Conservation (phyloP, 2,113 vertebrate species). For the Entosphenus tridentatus region DNA sequence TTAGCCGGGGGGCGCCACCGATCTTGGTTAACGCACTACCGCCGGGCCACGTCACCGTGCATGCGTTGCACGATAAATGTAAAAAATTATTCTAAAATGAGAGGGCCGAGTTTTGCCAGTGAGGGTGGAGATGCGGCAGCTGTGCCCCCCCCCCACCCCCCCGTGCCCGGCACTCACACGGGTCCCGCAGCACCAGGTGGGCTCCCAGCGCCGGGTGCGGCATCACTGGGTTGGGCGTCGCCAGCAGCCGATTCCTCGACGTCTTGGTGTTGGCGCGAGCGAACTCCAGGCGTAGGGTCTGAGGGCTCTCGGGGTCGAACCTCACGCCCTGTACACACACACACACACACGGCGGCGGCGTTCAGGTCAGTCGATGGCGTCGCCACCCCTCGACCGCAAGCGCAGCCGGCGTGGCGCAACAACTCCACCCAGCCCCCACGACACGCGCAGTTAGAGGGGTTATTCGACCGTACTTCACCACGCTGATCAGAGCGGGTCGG, state of each 20-base stretch:
- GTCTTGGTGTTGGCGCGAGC: slow-evolving; percentile 99
- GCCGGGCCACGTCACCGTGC: too few relatives aligned
- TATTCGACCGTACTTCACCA: not conserved
- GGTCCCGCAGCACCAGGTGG: slow-evolving; percentile 95
- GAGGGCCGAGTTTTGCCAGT: too few relatives aligned
- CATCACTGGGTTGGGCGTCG: slow-evolving; percentile 82
- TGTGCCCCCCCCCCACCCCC: not conserved
- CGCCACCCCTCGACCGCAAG: not conserved
- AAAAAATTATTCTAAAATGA: too few relatives aligned
- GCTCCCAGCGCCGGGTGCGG: slow-evolving; percentile 87
- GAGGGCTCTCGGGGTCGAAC: slow-evolving; percentile 93
- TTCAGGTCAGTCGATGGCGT: too few relatives aligned
- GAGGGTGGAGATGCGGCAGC: not conserved
- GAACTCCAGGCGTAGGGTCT: slow-evolving; percentile 95
- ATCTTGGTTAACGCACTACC: too few relatives aligned
- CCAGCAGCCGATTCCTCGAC: slow-evolving; percentile 99
- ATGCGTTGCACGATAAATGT: too few relatives aligned
- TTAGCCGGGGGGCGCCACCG: too few relatives aligned
- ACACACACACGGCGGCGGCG: not conserved
- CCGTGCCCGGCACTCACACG: slow-evolving; percentile 56
- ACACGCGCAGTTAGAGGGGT: not conserved
- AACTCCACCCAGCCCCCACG: not conserved
- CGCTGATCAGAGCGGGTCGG: not conserved
- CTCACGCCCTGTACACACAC: slow-evolving; percentile 53
- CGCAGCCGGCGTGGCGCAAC: not conserved